Percentiles rank a stretch among this genome's conserved stretches.
Conservation (phyloP, 2,113 vertebrate genomes). For the Illadopsis cleaveri region DNA sequence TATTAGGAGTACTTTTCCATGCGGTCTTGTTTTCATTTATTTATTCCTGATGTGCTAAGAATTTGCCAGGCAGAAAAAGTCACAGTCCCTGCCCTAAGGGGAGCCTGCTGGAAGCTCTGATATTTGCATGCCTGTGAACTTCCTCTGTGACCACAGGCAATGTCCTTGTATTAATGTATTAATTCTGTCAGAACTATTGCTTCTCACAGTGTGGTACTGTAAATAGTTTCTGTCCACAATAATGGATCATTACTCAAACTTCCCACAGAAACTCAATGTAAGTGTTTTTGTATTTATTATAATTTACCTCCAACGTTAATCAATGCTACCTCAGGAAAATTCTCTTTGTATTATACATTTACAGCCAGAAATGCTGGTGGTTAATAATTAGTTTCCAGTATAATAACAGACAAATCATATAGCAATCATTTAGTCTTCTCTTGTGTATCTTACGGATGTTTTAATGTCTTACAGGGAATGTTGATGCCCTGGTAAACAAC, state of each 20-base stretch:
- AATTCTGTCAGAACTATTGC: slow-evolving; percentile 7
- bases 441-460: neutral
- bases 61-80: slow-evolving; percentile 17
- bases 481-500: neutral
- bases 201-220: neutral
- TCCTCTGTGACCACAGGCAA: slow-evolving; percentile 8
- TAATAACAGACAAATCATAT: neutral
- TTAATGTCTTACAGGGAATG: neutral
- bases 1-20: neutral
- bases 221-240: slow-evolving; percentile 25
- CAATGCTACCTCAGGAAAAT: neutral
- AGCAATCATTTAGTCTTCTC: neutral
- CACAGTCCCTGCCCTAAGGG: neutral
- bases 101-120: neutral
- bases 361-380: neutral
- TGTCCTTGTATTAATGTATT: neutral
- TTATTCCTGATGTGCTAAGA: neutral
- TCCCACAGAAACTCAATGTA: slow-evolving; percentile 2
- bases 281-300: neutral
- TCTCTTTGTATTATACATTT: neutral
- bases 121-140: slow-evolving; percentile 1
- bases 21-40: neutral
- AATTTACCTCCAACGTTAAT: neutral
- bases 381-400: neutral
- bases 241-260: slow-evolving; percentile 33